Conservation (phyloP, 1,140 invertebrate species). For the Anthonomus grandis region DNA sequence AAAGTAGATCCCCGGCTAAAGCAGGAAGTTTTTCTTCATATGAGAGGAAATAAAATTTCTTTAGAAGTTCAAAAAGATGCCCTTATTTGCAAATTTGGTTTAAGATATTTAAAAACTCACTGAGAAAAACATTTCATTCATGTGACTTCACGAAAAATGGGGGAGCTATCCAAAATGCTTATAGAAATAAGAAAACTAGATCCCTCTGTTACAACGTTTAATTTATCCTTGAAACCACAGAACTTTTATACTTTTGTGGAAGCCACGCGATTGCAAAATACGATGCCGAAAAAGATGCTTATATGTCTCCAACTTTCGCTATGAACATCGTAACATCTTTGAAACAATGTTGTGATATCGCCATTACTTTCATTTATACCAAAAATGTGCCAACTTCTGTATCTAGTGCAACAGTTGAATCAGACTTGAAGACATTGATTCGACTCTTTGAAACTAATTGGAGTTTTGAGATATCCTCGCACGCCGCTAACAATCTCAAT, state of each 20-base stretch:
- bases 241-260: slow-evolving; percentile 27
- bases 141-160: slow-evolving; percentile 39
- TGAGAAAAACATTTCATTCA: slow-evolving; percentile 37
- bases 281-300: slow-evolving; percentile 20
- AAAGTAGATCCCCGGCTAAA: slow-evolving; percentile 16
- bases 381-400: slow-evolving; percentile 7
- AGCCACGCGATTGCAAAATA: slow-evolving; percentile 26
- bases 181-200: slow-evolving; percentile 36
- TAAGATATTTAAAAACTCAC: slow-evolving; percentile 40
- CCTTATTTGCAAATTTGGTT: slow-evolving; percentile 40
- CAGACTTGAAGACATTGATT: slow-evolving; percentile 39
- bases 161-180: slow-evolving; percentile 36
- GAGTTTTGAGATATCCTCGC: slow-evolving; percentile 42
- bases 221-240: slow-evolving; percentile 31
- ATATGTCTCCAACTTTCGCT: slow-evolving; percentile 24
- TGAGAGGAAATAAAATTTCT: slow-evolving; percentile 27
- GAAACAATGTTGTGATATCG: slow-evolving; percentile 32
- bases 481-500: slow-evolving; percentile 32
- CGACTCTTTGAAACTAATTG: slow-evolving; percentile 39
- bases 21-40: slow-evolving; percentile 23
- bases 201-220: slow-evolving; percentile 27
- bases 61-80: slow-evolving; percentile 34
- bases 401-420: slow-evolving; percentile 30
- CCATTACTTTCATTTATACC: slow-evolving; percentile 23
- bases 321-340: slow-evolving; percentile 30